Percentiles rank a stretch among this genome's conserved stretches.
Conservation (phyloP, 2,797 vertebrate genomes). For the Gallinago stenura region DNA sequence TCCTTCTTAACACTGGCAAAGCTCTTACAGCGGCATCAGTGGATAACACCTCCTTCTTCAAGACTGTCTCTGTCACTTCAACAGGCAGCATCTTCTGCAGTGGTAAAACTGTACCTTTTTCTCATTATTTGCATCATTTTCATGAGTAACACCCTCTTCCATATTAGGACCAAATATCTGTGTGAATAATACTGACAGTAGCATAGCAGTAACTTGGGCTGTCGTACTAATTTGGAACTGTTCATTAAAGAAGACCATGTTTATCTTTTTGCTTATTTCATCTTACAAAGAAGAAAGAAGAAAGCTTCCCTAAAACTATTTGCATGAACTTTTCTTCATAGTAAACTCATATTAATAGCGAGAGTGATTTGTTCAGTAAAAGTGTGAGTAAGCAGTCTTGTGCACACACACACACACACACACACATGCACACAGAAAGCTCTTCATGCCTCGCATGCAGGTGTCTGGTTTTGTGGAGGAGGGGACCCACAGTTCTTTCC, state of each 20-base stretch:
- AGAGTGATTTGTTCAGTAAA: neutral
- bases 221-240: neutral
- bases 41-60: neutral
- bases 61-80: neutral
- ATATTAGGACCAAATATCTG: neutral
- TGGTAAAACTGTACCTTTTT: neutral
- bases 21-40: neutral
- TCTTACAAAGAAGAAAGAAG: neutral
- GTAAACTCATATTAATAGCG: neutral
- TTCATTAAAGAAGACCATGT: neutral
- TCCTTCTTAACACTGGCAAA: neutral
- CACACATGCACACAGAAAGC: rapidly evolving
- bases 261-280: neutral
- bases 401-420: rapidly evolving
- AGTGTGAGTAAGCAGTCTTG: neutral
- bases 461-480: neutral
- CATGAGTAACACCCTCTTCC: neutral
- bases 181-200: neutral
- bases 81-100: neutral
- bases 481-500: neutral
- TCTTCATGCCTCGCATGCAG: neutral
- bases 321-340: neutral
- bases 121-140: neutral
- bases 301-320: neutral
- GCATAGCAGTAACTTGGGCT: neutral